Evolutionary conservation across 2,797 vertebrate species (phyloP), one percentile per base, ranked within the genome.

Genomic region (Xenops minutus): DNA sequence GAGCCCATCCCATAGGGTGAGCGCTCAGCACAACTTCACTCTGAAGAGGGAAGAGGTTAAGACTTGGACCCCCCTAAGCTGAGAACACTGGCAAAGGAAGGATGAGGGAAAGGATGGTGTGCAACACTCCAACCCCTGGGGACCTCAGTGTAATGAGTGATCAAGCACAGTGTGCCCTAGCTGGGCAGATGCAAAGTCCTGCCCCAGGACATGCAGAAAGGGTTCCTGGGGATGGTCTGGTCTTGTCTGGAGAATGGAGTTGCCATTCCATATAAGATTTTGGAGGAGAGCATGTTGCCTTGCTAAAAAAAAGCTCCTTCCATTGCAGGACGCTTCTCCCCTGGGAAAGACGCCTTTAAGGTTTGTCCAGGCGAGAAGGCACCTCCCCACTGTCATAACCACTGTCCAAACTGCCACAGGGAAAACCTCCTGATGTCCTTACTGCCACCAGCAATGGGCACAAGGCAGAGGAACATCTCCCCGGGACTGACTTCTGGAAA

Each of bases 51-150:
- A 52, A 32, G 7, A 18, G 21, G 62, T 90, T 55, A 59, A 80
- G 54, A 77, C 9, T 14, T n/a, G 37, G 34, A 61, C 10, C 5
- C 13, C 32, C 23, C 62, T 41, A 58, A 77, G 14, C 6, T n/a
- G 17, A 75, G 20, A 84, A 37, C 4, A 6, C 26, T 41, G 10
- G 44, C 39, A 75, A 66, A 77, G 36, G 27, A 78, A 58, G 1
- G 2, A 29, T 24, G 29, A 82, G 27, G 59, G 24, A 71, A 84
- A 87, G 10, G 36, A 82, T 1, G 3, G 3, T 20, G 3, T 6
- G 19, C 16, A 51, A 34, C 0, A 0, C 30, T 37, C n/a, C 34
- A 22, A 5, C 1, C 13, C n/a, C 48, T 2, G 1, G 39, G 0
- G 2, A 51, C 22, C 20, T 37, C 0, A 0, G 32, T 15, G 2